Percentiles rank a stretch among this genome's conserved stretches.
Evolutionary conservation across 2,113 vertebrate genomes (phyloP).

Genomic region (Xenopus borealis): DNA sequence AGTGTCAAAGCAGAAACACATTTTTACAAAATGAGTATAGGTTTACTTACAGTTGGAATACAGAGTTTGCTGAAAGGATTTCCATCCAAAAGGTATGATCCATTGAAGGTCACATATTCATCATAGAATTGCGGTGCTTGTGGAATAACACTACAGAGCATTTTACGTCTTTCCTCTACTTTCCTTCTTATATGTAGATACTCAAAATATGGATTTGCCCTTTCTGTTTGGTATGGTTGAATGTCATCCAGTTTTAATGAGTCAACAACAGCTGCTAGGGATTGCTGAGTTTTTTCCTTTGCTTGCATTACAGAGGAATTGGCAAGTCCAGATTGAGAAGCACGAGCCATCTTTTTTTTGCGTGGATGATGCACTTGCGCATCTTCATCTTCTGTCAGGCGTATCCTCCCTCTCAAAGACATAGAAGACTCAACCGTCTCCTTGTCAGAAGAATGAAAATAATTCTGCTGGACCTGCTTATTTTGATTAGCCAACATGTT

Average conservation of each 20-base stretch:
- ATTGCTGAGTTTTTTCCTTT: constrained; percentile 88
- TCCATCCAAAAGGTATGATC: constrained; percentile 93
- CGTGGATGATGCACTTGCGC: constrained; percentile 85
- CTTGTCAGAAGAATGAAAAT: constrained; percentile 68
- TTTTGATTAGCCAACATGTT: constrained; percentile 66
- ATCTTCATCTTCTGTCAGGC: constrained; percentile 84
- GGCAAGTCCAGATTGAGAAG: constrained; percentile 71
- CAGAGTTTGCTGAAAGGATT: constrained; percentile 98
- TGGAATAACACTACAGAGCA: constrained; percentile 91
- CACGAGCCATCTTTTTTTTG: constrained; percentile 88
- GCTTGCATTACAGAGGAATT: constrained; percentile 76
- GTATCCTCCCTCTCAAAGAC: constrained; percentile 71
- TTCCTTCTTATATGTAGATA: constrained; percentile 95
- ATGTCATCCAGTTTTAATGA: constrained; percentile 96
- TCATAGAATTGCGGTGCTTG: constrained; percentile 98
- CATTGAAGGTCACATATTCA: constrained; percentile 96
- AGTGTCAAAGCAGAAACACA: too few relatives aligned
- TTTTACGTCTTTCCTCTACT: constrained; percentile 95
- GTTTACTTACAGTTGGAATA: constrained; percentile 90
- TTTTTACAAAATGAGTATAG: neutral
- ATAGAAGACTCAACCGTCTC: constrained; percentile 74
- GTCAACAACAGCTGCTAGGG: constrained; percentile 89
- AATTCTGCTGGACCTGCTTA: constrained; percentile 71
- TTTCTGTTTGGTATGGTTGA: constrained; percentile 91
- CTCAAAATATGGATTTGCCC: constrained; percentile 97